phyloP scores from a whole-genome alignment of 2,113 vertebrate genomes.

The Ceratotherium simum region DNA sequence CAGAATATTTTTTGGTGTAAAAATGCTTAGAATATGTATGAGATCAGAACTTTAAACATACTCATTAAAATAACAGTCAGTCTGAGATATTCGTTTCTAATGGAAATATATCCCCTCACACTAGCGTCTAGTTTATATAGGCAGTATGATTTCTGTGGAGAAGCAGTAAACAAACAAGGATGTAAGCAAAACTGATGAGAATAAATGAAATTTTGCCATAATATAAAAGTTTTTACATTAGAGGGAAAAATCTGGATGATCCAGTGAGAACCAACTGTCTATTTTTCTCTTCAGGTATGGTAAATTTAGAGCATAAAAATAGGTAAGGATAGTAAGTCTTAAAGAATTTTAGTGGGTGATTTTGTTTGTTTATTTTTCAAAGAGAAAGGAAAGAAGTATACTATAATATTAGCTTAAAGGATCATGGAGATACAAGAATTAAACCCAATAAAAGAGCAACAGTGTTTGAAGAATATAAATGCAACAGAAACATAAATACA shows the following conservation, averaged over 20 bases:
- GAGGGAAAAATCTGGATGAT: not conserved
- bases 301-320: not conserved
- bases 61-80: not conserved
- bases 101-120: fast-evolving
- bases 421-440: not conserved
- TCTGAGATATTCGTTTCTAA: not conserved
- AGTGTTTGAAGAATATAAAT: not conserved
- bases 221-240: not conserved
- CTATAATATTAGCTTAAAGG: not conserved
- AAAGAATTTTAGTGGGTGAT: not conserved
- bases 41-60: not conserved
- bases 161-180: not conserved
- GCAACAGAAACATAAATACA: not conserved
- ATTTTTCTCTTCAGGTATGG: not conserved
- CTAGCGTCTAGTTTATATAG: fast-evolving
- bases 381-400: not conserved
- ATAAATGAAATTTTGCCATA: not conserved
- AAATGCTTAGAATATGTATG: not conserved
- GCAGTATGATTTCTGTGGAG: not conserved
- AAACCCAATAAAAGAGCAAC: not conserved
- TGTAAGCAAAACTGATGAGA: not conserved
- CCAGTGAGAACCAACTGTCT: not conserved
- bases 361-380: not conserved
- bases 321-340: not conserved
- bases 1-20: not conserved